Conservation (phyloP, 2,888 invertebrate species). For the Athalia cordata region DNA sequence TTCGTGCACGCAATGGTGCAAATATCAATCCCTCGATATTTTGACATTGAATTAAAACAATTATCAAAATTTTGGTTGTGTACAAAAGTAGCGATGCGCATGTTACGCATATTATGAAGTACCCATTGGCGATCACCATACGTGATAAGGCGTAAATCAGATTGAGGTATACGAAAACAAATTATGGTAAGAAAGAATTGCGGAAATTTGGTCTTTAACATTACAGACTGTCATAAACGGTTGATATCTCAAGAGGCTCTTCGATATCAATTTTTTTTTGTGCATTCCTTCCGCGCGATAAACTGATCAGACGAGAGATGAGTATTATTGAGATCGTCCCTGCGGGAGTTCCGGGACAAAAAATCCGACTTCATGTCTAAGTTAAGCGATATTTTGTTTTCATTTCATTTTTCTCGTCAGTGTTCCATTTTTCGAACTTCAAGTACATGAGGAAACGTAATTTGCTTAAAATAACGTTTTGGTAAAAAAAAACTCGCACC, state of each 20-base stretch:
- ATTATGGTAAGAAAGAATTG: constrained; percentile 12
- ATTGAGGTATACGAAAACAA: constrained; percentile 17
- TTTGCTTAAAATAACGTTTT: no score
- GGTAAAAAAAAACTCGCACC: not conserved
- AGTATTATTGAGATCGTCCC: not conserved
- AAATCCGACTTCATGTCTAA: not conserved
- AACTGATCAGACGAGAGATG: not conserved
- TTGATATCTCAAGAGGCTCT: constrained; percentile 11
- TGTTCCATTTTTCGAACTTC: no score
- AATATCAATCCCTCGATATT: no score
- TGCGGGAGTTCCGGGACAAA: not conserved
- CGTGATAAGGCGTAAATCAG: not conserved
- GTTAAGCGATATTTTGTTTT: not conserved
- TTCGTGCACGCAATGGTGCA: no score
- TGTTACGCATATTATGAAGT: no score
- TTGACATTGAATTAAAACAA: no score
- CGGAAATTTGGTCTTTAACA: no score
- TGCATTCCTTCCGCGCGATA: not conserved
- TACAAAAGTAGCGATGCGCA: no score
- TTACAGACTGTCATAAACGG: not conserved
- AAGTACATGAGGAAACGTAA: no score
- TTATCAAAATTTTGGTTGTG: no score
- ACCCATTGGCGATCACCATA: not conserved
- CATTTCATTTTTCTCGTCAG: no score
- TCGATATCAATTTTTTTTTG: constrained; percentile 15